Conservation (phyloP, 2,888 invertebrate species). For the Neoascia interrupta region DNA sequence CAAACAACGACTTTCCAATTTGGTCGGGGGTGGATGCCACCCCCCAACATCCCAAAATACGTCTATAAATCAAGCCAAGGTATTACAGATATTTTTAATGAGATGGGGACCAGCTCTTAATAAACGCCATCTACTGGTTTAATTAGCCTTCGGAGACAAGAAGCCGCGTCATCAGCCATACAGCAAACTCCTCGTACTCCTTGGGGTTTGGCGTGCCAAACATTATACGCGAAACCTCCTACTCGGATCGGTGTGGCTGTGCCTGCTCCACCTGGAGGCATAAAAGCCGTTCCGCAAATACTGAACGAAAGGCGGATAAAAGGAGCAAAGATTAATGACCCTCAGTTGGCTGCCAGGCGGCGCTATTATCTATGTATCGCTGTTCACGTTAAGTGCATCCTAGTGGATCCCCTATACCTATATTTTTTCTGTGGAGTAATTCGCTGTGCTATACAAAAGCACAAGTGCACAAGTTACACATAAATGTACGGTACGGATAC, state of each 20-base stretch:
- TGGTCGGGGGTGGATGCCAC: background rate
- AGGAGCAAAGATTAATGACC: conserved; percentile 70
- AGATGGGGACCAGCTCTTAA: conserved; percentile 67
- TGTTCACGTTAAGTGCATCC: conserved; percentile 58
- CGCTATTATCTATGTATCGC: conserved; percentile 64
- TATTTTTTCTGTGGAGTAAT: conserved; percentile 34
- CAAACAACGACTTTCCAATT: conserved; percentile 53
- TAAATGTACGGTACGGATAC: no score
- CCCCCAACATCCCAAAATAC: conserved; percentile 6
- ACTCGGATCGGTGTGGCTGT: background rate
- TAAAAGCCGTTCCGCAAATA: conserved; percentile 52
- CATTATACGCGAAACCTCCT: background rate
- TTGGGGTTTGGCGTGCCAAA: conserved; percentile 39
- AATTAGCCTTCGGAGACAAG: conserved; percentile 69
- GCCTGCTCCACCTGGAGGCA: conserved; percentile 62
- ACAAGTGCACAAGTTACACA: conserved; percentile 50
- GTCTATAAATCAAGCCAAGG: conserved; percentile 60
- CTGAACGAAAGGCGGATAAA: conserved; percentile 63
- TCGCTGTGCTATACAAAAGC: conserved; percentile 37
- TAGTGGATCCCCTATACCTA: conserved; percentile 39
- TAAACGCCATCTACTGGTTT: conserved; percentile 69
- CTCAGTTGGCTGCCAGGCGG: conserved; percentile 60
- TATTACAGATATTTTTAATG: conserved; percentile 68
- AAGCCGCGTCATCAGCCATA: conserved; percentile 54
- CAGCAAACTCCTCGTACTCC: background rate